Percentiles rank a stretch among this genome's conserved stretches.
These are phyloP conservation scores for Ophonus ardosiacus DNA, from an alignment of 2,888 invertebrate genomes.

Conservation along the genomic window DNA sequence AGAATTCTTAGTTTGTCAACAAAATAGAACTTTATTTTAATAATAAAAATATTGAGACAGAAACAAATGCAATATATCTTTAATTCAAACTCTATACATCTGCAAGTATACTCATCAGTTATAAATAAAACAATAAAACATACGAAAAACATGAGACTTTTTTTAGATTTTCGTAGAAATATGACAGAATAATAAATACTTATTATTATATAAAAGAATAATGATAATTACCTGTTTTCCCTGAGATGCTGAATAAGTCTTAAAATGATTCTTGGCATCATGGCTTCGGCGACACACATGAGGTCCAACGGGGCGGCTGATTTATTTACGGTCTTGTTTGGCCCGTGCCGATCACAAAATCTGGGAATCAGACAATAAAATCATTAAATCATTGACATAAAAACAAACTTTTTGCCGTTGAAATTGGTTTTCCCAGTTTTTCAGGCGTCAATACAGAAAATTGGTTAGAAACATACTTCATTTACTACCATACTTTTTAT, in stretches of 20 bases:
- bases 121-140: slow-evolving; percentile 28
- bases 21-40: neutral
- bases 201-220: neutral
- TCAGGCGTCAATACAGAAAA: neutral
- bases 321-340: slow-evolving; percentile 86
- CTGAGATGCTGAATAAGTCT: slow-evolving; percentile 94
- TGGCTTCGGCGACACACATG: slow-evolving; percentile 93
- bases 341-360: slow-evolving; percentile 96
- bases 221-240: slow-evolving; percentile 82
- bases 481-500: too few relatives aligned
- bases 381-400: too few relatives aligned
- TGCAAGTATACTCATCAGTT: neutral
- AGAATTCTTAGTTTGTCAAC: too few relatives aligned
- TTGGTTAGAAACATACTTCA: too few relatives aligned
- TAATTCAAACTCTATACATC: neutral
- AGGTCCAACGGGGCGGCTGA: slow-evolving; percentile 90
- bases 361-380: slow-evolving; percentile 75
- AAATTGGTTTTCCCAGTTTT: neutral
- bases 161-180: slow-evolving; percentile 26
- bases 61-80: neutral
- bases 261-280: slow-evolving; percentile 95
- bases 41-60: neutral
- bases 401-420: too few relatives aligned
- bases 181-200: slow-evolving; percentile 15
- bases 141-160: neutral